These are phyloP conservation scores for Rachycentron canadum DNA, from an alignment of 2,797 vertebrate species.

Conservation along the genomic window DNA sequence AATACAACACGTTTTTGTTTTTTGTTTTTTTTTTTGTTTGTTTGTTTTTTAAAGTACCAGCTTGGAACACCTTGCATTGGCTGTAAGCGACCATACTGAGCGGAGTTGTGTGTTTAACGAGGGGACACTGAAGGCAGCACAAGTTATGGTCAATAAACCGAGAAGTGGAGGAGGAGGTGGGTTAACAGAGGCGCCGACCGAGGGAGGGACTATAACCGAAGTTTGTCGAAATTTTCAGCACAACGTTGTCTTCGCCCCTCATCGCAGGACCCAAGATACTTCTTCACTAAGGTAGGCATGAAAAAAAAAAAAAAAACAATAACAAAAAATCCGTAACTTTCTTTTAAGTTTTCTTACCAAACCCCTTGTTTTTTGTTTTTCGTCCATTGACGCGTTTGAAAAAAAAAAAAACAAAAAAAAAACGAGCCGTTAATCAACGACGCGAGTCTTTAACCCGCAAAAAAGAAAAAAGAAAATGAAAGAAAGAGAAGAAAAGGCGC, in stretches of 20 bases:
- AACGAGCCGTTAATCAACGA: not conserved
- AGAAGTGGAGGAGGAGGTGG: not conserved
- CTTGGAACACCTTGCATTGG: too few species aligned
- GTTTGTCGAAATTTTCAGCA: slow-evolving; percentile 5
- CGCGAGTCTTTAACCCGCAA: too few species aligned
- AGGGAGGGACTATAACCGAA: slow-evolving; percentile 32
- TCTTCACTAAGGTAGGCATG: slow-evolving; percentile 43
- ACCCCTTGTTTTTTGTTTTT: too few species aligned
- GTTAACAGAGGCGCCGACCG: not conserved
- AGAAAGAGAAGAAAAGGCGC: too few species aligned
- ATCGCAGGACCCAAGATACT: not conserved
- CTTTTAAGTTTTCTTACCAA: not conserved
- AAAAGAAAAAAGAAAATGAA: too few species aligned
- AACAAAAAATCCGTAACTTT: not conserved
- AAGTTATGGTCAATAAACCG: not conserved
- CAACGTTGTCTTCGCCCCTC: not conserved
- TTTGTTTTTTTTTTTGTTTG: too few species aligned
- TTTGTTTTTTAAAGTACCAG: too few species aligned
- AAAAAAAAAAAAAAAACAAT: not conserved
- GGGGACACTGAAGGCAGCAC: slow-evolving; percentile 45
- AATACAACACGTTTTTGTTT: too few species aligned
- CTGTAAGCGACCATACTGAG: too few species aligned
- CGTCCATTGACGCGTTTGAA: too few species aligned
- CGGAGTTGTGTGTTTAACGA: not conserved
- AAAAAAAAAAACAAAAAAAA: too few species aligned